Evolutionary conservation across 64 coral and sea anemone genomes (phyloP), one percentile per base, ranked within the genome.

Genomic region (Exaiptasia diaphana): DNA sequence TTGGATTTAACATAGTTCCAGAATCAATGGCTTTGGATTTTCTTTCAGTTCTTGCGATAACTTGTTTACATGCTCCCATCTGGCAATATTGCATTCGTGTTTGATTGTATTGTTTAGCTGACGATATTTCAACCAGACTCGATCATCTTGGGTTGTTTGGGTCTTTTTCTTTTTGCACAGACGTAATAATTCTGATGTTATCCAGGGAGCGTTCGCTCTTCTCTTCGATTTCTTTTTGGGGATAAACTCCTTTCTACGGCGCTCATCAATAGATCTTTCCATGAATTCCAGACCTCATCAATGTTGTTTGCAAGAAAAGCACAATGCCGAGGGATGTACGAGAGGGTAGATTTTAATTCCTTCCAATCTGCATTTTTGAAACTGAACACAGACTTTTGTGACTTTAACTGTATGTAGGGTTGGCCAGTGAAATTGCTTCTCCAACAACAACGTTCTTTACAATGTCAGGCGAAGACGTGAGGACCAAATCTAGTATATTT

Each of bases 1-100:
- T 80, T 73, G 0, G 54, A 89, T 70, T 89, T 88, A 15, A 81
- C 54, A 57, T 80, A 74, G 33, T 81, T 64, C 50, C 74, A 71
- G 74, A 71, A 88, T n/a, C n/a, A n/a, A n/a, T 7, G 64, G 48
- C 71, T 88, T 88, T 1, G 75, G 59, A 33, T 79, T 79, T 70
- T 88, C 85, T 40, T 69, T 40, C 31, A 88, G 41, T 30, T 88
- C 59, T 52, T 43, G 52, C 30, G 73, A 46, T 46, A 76, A 50
- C 35, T 48, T 76, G 46, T 76, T 76, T 43, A 76, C 36, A 53
- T 46, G 15, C 67, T 36, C 67, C 36, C 67, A 5, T 34, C 31
- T 34, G 22, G 68, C 39, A n/a, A 24, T 4, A 5, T 76, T 76
- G 24, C 73, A 76, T 76, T 76, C 15, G 5, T 15, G 5, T 46